These are phyloP conservation scores for Bubo bubo DNA, from an alignment of 2,113 vertebrate species.

Conservation along the genomic window DNA sequence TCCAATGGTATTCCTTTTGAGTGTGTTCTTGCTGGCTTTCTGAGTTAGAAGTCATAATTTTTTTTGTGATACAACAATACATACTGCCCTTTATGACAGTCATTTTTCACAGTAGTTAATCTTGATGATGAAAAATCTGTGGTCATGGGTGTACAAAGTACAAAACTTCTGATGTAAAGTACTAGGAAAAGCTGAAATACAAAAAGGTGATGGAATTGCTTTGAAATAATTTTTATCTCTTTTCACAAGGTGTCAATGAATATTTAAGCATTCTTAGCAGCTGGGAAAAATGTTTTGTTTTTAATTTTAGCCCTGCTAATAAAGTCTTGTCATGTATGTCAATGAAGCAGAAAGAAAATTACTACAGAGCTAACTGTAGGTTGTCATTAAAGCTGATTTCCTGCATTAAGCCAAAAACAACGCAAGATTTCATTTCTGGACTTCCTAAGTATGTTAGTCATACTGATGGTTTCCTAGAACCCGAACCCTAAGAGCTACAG, in stretches of 20 bases:
- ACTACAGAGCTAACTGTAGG: conserved; percentile 54
- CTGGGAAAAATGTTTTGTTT: conserved; percentile 25
- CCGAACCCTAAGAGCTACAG: not conserved
- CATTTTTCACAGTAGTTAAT: not conserved
- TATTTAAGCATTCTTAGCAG: not conserved
- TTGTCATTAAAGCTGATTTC: conserved; percentile 62
- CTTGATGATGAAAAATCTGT: not conserved
- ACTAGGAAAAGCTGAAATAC: not conserved
- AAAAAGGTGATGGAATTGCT: not conserved
- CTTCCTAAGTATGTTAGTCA: conserved; percentile 18
- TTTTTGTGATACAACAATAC: not conserved
- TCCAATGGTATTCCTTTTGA: not conserved
- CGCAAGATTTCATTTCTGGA: not conserved
- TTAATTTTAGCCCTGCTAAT: conserved; percentile 47
- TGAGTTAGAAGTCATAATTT: not conserved
- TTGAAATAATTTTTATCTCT: not conserved
- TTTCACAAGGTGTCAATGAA: not conserved
- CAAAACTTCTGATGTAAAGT: not conserved
- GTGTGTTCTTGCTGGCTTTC: not conserved
- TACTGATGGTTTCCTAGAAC: not conserved
- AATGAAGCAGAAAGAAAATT: conserved; percentile 53
- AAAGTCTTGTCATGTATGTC: conserved; percentile 47
- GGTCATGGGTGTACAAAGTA: not conserved
- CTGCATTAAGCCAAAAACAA: conserved; percentile 32
- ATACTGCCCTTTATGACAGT: not conserved